Evolutionary conservation across 2,888 invertebrate species (phyloP), one percentile per base, ranked within the genome.

Genomic region (Lymantria dispar): DNA sequence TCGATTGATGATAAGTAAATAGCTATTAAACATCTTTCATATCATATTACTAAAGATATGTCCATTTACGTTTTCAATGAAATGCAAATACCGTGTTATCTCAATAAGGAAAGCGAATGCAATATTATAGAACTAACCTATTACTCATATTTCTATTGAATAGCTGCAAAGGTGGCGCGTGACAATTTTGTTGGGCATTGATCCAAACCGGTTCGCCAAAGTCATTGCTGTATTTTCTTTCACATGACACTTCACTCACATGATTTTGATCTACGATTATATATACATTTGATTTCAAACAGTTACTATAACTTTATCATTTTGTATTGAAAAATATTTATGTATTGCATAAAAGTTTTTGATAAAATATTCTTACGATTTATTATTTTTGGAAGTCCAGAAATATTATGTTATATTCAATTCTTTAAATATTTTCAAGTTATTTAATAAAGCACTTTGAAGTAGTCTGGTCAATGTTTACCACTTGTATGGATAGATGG

Each of bases 121-220:
- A 43, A 38, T 48, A 48, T 38, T n/a, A 38, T 30, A 22, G 22
- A n/a, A n/a, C 22, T 2, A 22, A 22, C 22, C 9, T 33, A 33
- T 33, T 33, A 33, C 10, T 33, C 33, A 33, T 33, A 33, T 33
- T 10, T 8, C 33, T 49, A 43, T 36, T 47, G 47, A 46, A 48
- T 40, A 47, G 47, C 47, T 22, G 22, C 22, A 45, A 55, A 50
- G 29, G 33, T 43, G 41, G 50, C 66, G 58, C 62, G 61, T 67
- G 62, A 63, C 48, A 31, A 46, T 48, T 42, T 22, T 30, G 64
- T 56, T 76, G 77, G 82, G 82, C 83, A 80, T 43, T 36, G 42
- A 54, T 79, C 83, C 82, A 83, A 72, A 49, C 49, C 54, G 30
- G 47, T 57, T 44, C 60, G 78, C 76, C 79, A 79, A 77, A 64